Evolutionary conservation across 2,888 invertebrate species (phyloP).

Genomic region (Hypselothyrea guttata): DNA sequence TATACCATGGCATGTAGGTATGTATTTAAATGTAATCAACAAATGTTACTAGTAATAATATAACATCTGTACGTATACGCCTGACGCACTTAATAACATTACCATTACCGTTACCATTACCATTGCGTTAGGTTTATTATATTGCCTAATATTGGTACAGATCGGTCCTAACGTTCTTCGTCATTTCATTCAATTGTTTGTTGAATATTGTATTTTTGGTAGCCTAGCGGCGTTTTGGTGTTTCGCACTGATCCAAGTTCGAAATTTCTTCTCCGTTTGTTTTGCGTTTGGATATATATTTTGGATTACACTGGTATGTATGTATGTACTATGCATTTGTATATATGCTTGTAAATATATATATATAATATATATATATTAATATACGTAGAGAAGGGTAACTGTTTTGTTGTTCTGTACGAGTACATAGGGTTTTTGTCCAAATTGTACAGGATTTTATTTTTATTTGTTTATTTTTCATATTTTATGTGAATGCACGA

Average conservation of each 20-base stretch:
- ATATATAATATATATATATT: slow-evolving; percentile 53
- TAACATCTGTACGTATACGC: slow-evolving; percentile 45
- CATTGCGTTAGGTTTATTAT: slow-evolving; percentile 52
- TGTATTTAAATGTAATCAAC: slow-evolving; percentile 68
- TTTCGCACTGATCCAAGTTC: neutral
- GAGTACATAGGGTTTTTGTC: slow-evolving; percentile 19
- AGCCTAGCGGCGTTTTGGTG: slow-evolving; percentile 23
- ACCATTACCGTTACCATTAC: slow-evolving; percentile 49
- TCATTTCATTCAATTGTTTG: slow-evolving; percentile 38
- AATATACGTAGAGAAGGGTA: slow-evolving; percentile 65
- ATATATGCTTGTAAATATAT: slow-evolving; percentile 38
- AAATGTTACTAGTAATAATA: slow-evolving; percentile 71
- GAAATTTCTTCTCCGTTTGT: neutral
- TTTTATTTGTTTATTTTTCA: slow-evolving; percentile 11
- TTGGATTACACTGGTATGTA: slow-evolving; percentile 32
- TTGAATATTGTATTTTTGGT: slow-evolving; percentile 28
- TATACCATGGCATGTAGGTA: slow-evolving; percentile 21
- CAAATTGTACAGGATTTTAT: slow-evolving; percentile 61
- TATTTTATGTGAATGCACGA: slow-evolving; percentile 11
- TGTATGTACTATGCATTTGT: slow-evolving; percentile 54
- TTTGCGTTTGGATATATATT: slow-evolving; percentile 25
- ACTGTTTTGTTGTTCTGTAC: slow-evolving; percentile 55
- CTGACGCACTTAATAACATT: slow-evolving; percentile 62
- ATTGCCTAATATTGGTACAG: slow-evolving; percentile 31
- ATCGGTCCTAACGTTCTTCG: slow-evolving; percentile 61